Conservation (phyloP, 2,797 vertebrate species). For the Chrysocyon brachyurus region DNA sequence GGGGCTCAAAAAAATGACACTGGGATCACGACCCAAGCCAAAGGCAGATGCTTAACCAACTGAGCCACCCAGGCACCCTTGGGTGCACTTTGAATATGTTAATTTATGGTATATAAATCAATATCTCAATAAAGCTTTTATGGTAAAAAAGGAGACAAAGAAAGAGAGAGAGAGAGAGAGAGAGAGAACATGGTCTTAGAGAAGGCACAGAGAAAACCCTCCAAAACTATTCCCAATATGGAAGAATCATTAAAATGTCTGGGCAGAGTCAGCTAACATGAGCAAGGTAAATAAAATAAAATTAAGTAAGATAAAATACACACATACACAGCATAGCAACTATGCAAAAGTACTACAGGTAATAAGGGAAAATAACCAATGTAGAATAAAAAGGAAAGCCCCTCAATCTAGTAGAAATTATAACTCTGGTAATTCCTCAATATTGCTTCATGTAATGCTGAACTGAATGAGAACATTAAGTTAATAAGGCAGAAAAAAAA, state of each 20-base stretch:
- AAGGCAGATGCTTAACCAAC: too few relatives aligned
- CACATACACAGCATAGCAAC: not conserved
- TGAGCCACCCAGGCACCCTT: too few relatives aligned
- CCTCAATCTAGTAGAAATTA: not conserved
- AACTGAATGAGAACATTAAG: slow-evolving; percentile 11
- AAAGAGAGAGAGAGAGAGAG: not conserved
- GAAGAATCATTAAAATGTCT: slow-evolving; percentile 19
- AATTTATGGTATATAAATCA: not conserved
- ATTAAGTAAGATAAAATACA: too few relatives aligned
- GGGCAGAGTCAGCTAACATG: not conserved
- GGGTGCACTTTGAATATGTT: not conserved
- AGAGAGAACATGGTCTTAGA: not conserved
- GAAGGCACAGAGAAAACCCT: too few relatives aligned
- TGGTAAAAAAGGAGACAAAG: not conserved
- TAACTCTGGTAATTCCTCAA: not conserved
- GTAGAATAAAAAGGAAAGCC: not conserved
- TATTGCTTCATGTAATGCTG: not conserved
- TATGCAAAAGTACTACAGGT: not conserved
- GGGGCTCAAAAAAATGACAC: too few relatives aligned
- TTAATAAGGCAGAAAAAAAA: not conserved
- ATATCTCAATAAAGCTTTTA: not conserved
- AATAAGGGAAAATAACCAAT: not conserved
- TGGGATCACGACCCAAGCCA: too few relatives aligned
- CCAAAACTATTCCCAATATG: not conserved
- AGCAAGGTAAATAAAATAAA: not conserved